phyloP scores from a whole-genome alignment of 2,113 vertebrate species.

The Herpetotheres cachinnans region DNA sequence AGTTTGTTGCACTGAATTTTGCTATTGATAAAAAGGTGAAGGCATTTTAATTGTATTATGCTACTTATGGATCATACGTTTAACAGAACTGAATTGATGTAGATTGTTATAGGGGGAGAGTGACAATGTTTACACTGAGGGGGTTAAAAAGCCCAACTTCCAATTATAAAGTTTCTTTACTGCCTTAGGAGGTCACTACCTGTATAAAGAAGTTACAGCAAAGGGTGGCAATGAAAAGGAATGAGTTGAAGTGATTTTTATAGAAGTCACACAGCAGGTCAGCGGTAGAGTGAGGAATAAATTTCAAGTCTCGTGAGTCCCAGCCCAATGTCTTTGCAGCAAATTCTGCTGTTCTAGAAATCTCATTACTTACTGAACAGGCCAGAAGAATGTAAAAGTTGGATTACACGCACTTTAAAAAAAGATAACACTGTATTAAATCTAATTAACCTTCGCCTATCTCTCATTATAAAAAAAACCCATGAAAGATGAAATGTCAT shows the following conservation, averaged over 20 bases:
- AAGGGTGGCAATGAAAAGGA: background rate
- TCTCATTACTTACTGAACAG: background rate
- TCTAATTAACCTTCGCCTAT: background rate
- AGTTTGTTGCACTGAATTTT: background rate
- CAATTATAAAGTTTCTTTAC: background rate
- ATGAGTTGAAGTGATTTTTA: background rate
- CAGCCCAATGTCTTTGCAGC: background rate
- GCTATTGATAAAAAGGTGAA: background rate
- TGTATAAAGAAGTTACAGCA: background rate
- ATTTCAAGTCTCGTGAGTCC: background rate
- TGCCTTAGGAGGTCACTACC: background rate
- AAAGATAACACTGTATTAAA: background rate
- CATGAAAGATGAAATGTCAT: background rate
- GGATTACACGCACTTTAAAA: background rate
- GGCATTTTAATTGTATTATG: background rate
- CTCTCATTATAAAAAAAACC: background rate
- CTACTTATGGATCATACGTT: background rate
- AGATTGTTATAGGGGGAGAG: background rate
- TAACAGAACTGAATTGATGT: background rate
- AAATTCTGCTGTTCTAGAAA: background rate
- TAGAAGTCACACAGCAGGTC: background rate
- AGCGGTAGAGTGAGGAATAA: background rate
- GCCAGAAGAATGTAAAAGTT: background rate
- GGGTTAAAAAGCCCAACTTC: background rate
- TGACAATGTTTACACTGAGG: background rate